Conservation (phyloP, 1,140 invertebrate species). For the Papilio machaon region DNA sequence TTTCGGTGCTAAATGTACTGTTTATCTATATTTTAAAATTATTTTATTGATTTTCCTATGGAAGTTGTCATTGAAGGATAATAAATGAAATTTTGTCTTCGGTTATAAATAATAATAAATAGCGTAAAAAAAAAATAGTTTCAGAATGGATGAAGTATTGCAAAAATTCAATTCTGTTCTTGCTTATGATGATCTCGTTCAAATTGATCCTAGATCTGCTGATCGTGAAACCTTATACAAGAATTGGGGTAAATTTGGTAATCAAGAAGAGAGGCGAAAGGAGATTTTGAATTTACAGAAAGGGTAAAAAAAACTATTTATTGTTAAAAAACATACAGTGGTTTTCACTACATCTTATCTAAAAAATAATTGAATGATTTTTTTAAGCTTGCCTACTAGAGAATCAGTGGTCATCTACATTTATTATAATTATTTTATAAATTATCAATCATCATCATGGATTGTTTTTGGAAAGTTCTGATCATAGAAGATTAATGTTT, state of each 20-base stretch:
- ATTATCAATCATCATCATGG: too few species aligned
- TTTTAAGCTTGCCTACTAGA: background rate
- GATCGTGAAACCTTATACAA: conserved; percentile 64
- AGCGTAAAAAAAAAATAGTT: background rate
- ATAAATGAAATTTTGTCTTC: background rate
- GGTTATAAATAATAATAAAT: background rate
- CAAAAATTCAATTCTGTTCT: conserved; percentile 60
- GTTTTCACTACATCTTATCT: too few species aligned
- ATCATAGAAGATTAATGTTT: too few species aligned
- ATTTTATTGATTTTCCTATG: background rate
- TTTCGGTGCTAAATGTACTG: background rate
- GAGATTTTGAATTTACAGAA: conserved; percentile 68
- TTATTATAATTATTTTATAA: background rate
- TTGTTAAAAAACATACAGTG: conserved; percentile 11
- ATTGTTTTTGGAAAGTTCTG: too few species aligned
- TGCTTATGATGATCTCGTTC: background rate
- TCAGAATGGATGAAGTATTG: conserved; percentile 61
- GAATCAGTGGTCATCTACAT: background rate
- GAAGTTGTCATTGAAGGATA: background rate
- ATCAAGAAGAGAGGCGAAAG: conserved; percentile 72
- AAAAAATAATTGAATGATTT: background rate
- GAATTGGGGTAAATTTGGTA: conserved; percentile 65
- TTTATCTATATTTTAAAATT: background rate
- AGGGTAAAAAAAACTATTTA: conserved; percentile 44
- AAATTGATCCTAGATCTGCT: conserved; percentile 36